Base-by-base conservation (phyloP, 1,140 invertebrate genomes). In the Brachionus manjavacas region DNA sequence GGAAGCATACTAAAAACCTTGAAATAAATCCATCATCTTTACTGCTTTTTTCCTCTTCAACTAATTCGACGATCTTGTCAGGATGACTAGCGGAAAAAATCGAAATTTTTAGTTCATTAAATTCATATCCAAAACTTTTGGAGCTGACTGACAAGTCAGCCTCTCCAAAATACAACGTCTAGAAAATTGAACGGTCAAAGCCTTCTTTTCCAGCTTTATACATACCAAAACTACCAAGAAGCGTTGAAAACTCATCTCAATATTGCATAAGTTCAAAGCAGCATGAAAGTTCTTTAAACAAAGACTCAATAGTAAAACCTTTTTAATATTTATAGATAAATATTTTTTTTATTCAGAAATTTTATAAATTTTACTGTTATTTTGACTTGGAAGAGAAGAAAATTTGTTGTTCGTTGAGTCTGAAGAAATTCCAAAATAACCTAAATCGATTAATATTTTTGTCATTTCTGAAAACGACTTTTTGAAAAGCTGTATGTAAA, bases 1-100 rank as follows among this genome's bases (percentile, higher is more conserved):
- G 14, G 35, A n/a, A 72, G 3, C 31, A 72, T 4, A 72, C 35
- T 0, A 72, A 72, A 72, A 72, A 72, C 16, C 68, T 72, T 35
- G 68, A 72, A 1, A 72, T 72, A 4, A 72, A 72, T 39, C 68
- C 68, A 72, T 72, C 68, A 4, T 12, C 35, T 72, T 72, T 72
- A 16, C 1, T 39, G 35, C 31, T 39, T 72, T 41, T 43, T 7
- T 72, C 68, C 7, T 72, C 68, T 35, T 72, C 66, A 1, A 68
- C 1, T 31, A 68, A 2, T 31, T 68, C 66, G 0, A 68, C 12
- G 0, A 1, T 9, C 28, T 68, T 68, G 1, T 14, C 23, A 31
- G 23, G 66, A 31, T 68, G 66, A 68, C 66, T 28, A 68, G 66
- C 66, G 11, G 0, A 25, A 68, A 68, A 68, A 68, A 68, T 68